phyloP scores from a whole-genome alignment of 2,888 invertebrate species.

The Drosophila cracens region DNA sequence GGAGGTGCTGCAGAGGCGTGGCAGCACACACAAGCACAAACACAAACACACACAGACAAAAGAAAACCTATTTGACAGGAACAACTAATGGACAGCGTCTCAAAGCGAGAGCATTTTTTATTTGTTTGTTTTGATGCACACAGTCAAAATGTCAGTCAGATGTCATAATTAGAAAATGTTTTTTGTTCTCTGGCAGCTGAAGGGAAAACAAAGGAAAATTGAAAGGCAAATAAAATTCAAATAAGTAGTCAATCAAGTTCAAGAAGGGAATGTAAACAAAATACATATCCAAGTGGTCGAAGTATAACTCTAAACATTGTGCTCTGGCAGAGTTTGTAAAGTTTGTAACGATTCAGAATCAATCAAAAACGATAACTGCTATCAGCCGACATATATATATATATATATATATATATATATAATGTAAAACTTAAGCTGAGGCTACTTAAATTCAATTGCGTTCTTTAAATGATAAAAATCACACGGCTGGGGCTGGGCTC shows the following conservation, averaged over 20 bases:
- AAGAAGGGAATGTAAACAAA: neutral
- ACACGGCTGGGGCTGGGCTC: neutral
- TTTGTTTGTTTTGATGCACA: slow-evolving; percentile 50
- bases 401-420: neutral
- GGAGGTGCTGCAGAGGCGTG: slow-evolving; percentile 5
- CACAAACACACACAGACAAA: neutral
- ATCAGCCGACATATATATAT: slow-evolving; percentile 5
- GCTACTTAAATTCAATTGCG: slow-evolving; percentile 53
- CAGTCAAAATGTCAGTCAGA: slow-evolving; percentile 54
- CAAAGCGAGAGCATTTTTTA: slow-evolving; percentile 9
- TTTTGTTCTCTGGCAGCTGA: slow-evolving; percentile 27
- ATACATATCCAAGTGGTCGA: neutral
- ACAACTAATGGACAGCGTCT: slow-evolving; percentile 40
- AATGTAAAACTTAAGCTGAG: slow-evolving; percentile 25
- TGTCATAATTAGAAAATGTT: slow-evolving; percentile 49
- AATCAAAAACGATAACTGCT: slow-evolving; percentile 9
- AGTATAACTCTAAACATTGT: neutral
- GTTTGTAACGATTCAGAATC: slow-evolving; percentile 10
- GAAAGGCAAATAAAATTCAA: slow-evolving; percentile 21
- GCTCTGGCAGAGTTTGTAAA: neutral
- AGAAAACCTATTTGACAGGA: slow-evolving; percentile 20
- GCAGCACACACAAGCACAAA: slow-evolving; percentile 9
- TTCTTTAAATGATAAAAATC: slow-evolving; percentile 31
- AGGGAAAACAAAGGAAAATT: slow-evolving; percentile 36
- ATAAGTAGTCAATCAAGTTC: slow-evolving; percentile 15